phyloP scores from a whole-genome alignment of 1,140 invertebrate genomes.

The Papilio aristodemus region DNA sequence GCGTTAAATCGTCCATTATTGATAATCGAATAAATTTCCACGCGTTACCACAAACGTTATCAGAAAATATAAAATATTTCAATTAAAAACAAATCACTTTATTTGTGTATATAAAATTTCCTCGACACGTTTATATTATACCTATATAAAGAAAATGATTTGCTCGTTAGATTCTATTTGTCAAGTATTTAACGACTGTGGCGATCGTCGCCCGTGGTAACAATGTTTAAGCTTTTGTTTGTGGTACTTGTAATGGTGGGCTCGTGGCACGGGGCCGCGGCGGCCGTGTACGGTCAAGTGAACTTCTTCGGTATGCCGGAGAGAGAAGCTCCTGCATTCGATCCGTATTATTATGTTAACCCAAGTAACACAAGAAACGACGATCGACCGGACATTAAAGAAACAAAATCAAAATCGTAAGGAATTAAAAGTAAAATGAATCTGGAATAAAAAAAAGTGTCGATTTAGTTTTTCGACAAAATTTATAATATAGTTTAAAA shows the following conservation, averaged over 20 bases:
- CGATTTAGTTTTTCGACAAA: background rate
- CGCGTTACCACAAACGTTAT: conserved; percentile 1
- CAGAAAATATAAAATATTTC: background rate
- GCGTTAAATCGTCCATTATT: background rate
- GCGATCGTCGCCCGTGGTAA: background rate
- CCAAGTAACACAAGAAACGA: background rate
- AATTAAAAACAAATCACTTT: background rate
- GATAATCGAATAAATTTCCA: conserved; percentile 1
- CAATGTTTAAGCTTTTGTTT: background rate
- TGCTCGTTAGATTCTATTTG: background rate
- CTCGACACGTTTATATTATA: background rate
- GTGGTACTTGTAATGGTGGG: background rate
- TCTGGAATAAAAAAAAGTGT: background rate
- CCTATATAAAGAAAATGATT: background rate
- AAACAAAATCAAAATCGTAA: background rate
- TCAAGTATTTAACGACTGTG: background rate
- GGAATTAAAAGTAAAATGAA: background rate
- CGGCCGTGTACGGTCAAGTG: background rate
- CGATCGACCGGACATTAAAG: background rate
- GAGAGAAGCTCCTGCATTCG: background rate
- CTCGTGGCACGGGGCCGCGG: background rate
- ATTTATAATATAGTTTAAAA: background rate
- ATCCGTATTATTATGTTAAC: background rate
- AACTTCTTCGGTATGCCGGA: background rate
- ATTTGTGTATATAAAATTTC: background rate